Evolutionary conservation across 35 echinoderm and acorn worm species (phyloP).

Genomic region (Ptychodera flava): DNA sequence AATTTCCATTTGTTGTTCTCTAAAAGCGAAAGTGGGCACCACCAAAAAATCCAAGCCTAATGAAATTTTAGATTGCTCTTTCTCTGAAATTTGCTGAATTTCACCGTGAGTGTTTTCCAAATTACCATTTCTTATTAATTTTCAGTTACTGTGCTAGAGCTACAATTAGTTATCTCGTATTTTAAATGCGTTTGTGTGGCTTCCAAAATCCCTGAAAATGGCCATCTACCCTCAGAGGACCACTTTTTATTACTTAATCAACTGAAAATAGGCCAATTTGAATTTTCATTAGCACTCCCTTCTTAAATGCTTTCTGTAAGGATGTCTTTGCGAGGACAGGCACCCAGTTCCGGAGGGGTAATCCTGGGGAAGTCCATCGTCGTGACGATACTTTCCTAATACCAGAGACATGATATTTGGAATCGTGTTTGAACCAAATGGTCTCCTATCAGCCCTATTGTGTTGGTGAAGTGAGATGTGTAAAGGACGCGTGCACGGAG

Average conservation of each 20-base stretch:
- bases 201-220: background rate
- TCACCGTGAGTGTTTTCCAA: too few species aligned
- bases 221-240: background rate
- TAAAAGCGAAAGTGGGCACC: too few species aligned
- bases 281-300: background rate
- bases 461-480: background rate
- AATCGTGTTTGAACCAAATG: background rate
- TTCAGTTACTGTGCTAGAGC: background rate
- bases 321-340: too few species aligned
- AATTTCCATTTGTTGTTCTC: too few species aligned
- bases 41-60: too few species aligned
- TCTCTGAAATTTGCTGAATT: too few species aligned
- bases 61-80: too few species aligned
- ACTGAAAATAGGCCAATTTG: background rate
- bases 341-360: too few species aligned
- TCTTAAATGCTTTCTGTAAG: too few species aligned
- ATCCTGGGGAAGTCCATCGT: too few species aligned
- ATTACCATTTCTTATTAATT: background rate
- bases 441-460: too few species aligned
- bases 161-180: background rate
- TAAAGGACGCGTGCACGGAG: background rate
- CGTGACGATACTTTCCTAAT: too few species aligned
- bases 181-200: background rate
- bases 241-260: background rate
- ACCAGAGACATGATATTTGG: conserved; percentile 1